Evolutionary conservation across 2,888 invertebrate genomes (phyloP).

Genomic region (Hoplodrina blanda): DNA sequence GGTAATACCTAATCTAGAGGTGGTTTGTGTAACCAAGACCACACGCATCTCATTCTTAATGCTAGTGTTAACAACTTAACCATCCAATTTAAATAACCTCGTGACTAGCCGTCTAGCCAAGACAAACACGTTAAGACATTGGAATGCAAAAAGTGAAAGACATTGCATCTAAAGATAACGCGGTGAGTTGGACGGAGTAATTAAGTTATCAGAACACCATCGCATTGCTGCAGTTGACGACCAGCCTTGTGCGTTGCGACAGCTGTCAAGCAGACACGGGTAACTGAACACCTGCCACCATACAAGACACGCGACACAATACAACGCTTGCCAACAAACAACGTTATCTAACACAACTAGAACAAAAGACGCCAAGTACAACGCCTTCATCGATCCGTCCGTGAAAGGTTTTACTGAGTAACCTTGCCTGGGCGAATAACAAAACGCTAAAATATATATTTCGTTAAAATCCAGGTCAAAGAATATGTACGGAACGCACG

Average conservation of each 20-base stretch:
- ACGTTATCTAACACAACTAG: constrained; percentile 56
- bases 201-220: constrained; percentile 62
- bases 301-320: constrained; percentile 48
- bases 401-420: constrained; percentile 74
- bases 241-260: constrained; percentile 70
- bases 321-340: constrained; percentile 65
- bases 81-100: constrained; percentile 6
- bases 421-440: constrained; percentile 73
- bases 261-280: constrained; percentile 67
- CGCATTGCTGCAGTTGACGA: constrained; percentile 53
- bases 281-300: constrained; percentile 70
- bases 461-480: constrained; percentile 75
- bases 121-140: constrained; percentile 35
- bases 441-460: constrained; percentile 68
- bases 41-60: constrained; percentile 10
- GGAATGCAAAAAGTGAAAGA: constrained; percentile 65
- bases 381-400: constrained; percentile 62
- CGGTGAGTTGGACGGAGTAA: constrained; percentile 61
- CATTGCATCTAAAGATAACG: constrained; percentile 48
- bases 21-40: not conserved
- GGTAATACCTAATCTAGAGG: not conserved
- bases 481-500: constrained; percentile 62
- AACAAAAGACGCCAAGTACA: constrained; percentile 65
- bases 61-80: constrained; percentile 10
- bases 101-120: constrained; percentile 9